phyloP scores from a whole-genome alignment of 2,113 vertebrate species.

The Lota lota region DNA sequence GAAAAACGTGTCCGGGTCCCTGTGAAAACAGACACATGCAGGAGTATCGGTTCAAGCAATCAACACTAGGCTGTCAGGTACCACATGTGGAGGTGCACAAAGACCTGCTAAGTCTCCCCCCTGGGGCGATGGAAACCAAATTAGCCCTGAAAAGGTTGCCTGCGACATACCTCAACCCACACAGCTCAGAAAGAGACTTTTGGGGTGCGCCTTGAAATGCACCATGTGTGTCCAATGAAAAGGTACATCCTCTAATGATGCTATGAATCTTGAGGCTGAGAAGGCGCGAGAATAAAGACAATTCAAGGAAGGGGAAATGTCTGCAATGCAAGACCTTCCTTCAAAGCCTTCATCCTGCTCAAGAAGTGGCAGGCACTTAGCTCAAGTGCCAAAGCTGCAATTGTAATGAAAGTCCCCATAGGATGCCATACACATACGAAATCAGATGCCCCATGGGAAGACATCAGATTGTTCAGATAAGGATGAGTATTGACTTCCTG shows the following conservation, averaged over 20 bases:
- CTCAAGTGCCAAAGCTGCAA: slow-evolving; percentile 10
- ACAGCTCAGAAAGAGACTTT: too few species aligned
- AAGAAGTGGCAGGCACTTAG: slow-evolving; percentile 23
- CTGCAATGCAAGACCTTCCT: slow-evolving; percentile 40
- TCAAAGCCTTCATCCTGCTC: slow-evolving; percentile 31
- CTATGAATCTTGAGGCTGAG: slow-evolving; percentile 41
- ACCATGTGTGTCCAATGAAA: too few species aligned
- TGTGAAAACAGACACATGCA: too few species aligned
- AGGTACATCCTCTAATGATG: slow-evolving; percentile 36
- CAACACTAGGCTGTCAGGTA: too few species aligned
- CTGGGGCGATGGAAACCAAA: too few species aligned
- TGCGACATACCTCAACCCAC: too few species aligned
- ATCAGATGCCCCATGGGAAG: slow-evolving; percentile 14
- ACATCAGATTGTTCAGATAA: slow-evolving; percentile 33
- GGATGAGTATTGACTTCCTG: slow-evolving; percentile 35
- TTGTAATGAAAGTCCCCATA: slow-evolving; percentile 29
- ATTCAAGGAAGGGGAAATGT: slow-evolving; percentile 69
- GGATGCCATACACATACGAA: slow-evolving; percentile 14
- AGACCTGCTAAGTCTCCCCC: too few species aligned
- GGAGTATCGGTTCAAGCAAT: too few species aligned
- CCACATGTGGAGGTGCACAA: too few species aligned
- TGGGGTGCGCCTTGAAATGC: too few species aligned
- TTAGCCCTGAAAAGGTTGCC: too few species aligned
- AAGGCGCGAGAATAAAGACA: slow-evolving; percentile 46
- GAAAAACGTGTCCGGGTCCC: too few species aligned